Base-by-base conservation (phyloP, 2,113 vertebrate genomes). In the Miniopterus natalensis region DNA sequence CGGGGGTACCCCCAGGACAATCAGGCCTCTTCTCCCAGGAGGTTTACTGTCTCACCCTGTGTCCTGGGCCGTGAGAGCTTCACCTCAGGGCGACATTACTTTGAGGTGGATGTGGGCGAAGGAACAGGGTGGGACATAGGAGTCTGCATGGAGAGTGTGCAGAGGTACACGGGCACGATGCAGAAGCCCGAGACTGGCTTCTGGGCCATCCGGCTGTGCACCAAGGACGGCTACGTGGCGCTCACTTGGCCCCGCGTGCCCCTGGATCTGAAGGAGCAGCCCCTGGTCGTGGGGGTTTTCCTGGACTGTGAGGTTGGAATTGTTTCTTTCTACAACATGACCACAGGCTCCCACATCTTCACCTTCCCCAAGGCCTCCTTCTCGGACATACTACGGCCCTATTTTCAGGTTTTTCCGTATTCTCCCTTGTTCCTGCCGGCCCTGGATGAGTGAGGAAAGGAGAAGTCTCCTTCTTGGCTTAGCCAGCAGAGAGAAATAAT, bases 81-180 rank as follows among this genome's bases (percentile, higher is more conserved):
- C 84, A 57, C 9, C 29, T 96, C 90, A 9, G 97, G 98, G 40
- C 97, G 36, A 84, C 40, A 84, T 23, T 96, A 80, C 79, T 97
- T 97, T 7, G 96, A 98, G 88, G 97, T 98, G 17, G 77, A 96
- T 49, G 92, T 98, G 40, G 96, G 87, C 17, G 94, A 96, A 31
- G 95, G 96, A 21, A 93, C 55, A 0, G 27, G 12, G 13, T 98
- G 97, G 97, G 92, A 94, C 17, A 1, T 98, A 21, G 96, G 96
- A 2, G 74, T 97, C 4, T 96, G 92, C 36, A 0, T 23, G 85
- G 95, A 95, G 25, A 84, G 18, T 9, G 96, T 97, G 65, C 42
- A 3, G 9, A 75, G 96, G 65, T 55, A 29, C 2, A 2, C 2
- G 4, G 3, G 8, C 9, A n/a, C 94, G 27, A 23, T 18, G 11